A percentile compares a stretch with the other conserved stretches of the same genome.
phyloP scores from a whole-genome alignment of 1,140 invertebrate species.

The Pogonomyrmex barbatus region DNA sequence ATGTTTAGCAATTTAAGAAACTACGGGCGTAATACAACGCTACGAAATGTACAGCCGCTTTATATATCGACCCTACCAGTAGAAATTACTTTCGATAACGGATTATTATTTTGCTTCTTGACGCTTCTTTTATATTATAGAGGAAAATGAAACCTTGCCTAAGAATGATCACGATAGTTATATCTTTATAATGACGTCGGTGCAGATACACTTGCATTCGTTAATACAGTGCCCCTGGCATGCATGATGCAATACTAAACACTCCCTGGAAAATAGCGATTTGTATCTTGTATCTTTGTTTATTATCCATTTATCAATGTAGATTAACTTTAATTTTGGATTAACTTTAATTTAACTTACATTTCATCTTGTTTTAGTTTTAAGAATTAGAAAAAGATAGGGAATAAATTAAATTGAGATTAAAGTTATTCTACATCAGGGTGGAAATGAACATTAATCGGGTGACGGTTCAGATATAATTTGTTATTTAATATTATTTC shows the following conservation, averaged over 20 bases:
- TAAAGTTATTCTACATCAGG: too few species aligned
- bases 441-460: background rate
- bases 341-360: too few species aligned
- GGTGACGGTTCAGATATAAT: slow-evolving; percentile 65
- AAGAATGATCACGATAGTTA: background rate
- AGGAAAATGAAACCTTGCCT: slow-evolving; percentile 70
- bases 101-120: slow-evolving; percentile 67
- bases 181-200: slow-evolving; percentile 16
- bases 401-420: too few species aligned
- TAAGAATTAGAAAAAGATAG: too few species aligned
- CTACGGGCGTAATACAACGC: slow-evolving; percentile 34
- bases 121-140: slow-evolving; percentile 64
- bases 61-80: slow-evolving; percentile 20
- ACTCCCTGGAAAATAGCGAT: slow-evolving; percentile 67
- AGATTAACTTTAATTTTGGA: too few species aligned
- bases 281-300: slow-evolving; percentile 34
- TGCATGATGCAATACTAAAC: slow-evolving; percentile 75
- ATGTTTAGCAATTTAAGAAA: slow-evolving; percentile 46
- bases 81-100: slow-evolving; percentile 54
- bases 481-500: slow-evolving; percentile 18
- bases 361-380: too few species aligned
- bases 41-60: slow-evolving; percentile 58
- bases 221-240: slow-evolving; percentile 47
- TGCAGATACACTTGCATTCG: slow-evolving; percentile 12
- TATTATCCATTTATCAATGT: background rate